Conservation (phyloP, 2,888 invertebrate species). For the Adelphocoris suturalis region DNA sequence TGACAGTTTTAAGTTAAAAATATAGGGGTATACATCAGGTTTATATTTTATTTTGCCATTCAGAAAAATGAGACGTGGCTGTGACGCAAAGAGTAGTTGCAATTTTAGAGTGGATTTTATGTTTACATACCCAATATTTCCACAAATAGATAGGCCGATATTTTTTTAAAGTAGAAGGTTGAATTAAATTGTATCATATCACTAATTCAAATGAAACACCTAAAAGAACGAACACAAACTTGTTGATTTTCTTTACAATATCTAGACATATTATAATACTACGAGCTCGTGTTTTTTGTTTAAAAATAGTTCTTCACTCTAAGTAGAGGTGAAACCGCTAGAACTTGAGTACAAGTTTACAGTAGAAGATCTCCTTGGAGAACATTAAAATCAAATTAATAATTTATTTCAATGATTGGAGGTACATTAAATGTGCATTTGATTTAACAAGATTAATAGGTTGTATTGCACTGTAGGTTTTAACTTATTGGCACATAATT, state of each 20-base stretch:
- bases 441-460: background rate
- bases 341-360: background rate
- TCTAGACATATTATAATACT: conserved; percentile 27
- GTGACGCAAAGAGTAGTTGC: conserved; percentile 1
- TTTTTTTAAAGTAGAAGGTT: conserved; percentile 50
- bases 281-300: conserved; percentile 50
- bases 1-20: background rate
- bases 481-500: background rate
- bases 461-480: background rate
- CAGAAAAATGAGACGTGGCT: conserved; percentile 4
- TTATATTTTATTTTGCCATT: background rate
- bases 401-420: background rate
- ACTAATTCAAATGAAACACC: conserved; percentile 38
- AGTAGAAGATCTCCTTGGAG: background rate
- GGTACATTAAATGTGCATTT: background rate
- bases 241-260: background rate
- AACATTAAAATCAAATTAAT: background rate
- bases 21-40: background rate
- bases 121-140: conserved; percentile 44
- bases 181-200: conserved; percentile 25
- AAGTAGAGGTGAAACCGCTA: conserved; percentile 33
- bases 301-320: conserved; percentile 21
- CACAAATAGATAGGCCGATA: conserved; percentile 69
- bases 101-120: background rate
- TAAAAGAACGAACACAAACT: conserved; percentile 11